Base-by-base conservation (phyloP, 2,888 invertebrate species). In the Orchesella flavescens region DNA sequence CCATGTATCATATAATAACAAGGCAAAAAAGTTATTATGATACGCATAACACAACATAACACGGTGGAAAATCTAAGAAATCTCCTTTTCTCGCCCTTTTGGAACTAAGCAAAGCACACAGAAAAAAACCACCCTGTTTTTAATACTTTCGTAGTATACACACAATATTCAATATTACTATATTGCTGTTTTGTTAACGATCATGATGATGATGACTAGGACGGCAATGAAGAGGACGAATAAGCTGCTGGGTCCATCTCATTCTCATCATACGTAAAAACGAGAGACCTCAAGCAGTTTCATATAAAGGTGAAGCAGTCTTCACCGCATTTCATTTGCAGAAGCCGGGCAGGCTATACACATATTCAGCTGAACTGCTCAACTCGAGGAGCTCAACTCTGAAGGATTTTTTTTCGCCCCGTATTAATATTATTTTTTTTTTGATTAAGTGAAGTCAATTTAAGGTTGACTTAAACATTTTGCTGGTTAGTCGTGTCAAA, bases 301-400 rank as follows among this genome's bases (percentile, higher is more conserved):
- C 34, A 23, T 76, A 76, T 76, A 68, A 76, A 76, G 76, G 57
- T 68, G 44, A 19, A 66, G 66, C 68, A 76, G 19, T 55, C 57
- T 34, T 68, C 57, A 19, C 24, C 55, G 24, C 76, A 76, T 66
- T 76, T 68, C 61, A 12, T 43, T 24, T 46, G 21, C 66, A 68
- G 76, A 76, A 57, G 76, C 76, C 76, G 76, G 76, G 66, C 76
- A 76, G 68, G 76, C 57, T 55, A 59, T 66, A 76, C 19, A 46
- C n/a, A 12, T 34, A 23, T 74, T 44, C 24, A 19, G 4, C 4
- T 17, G 19, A 23, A 46, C 44, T 21, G 23, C 19, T n/a, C n/a
- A n/a, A 10, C 12, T 17, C 15, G 12, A 15, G 59, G 7, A 59
- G 7, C 7, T 9, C 17, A 15, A 15, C 7, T 59, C 15, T 12